phyloP scores from a whole-genome alignment of 2,888 invertebrate genomes.

The Drosophila maculinotata region DNA sequence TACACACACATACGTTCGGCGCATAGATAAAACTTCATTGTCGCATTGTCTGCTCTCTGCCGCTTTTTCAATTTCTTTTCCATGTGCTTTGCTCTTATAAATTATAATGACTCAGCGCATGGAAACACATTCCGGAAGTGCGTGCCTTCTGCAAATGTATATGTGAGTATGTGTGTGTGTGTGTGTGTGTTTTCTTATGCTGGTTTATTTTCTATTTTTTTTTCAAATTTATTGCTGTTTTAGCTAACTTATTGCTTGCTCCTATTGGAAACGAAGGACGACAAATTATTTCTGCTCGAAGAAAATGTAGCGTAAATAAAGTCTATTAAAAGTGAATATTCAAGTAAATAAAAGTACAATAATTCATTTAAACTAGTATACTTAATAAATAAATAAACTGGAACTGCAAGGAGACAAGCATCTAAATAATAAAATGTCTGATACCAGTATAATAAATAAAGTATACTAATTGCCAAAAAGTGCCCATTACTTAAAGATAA shows the following conservation, averaged over 20 bases:
- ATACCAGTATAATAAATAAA: not conserved
- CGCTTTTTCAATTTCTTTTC: conserved; percentile 26
- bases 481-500: conserved; percentile 5
- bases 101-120: conserved; percentile 77
- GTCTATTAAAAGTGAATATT: conserved; percentile 53
- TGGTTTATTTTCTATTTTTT: conserved; percentile 36
- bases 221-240: conserved; percentile 62
- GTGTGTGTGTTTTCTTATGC: conserved; percentile 20
- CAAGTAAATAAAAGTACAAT: conserved; percentile 48
- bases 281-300: conserved; percentile 28
- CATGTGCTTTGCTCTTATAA: conserved; percentile 58
- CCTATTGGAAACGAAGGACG: conserved; percentile 43
- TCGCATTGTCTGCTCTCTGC: conserved; percentile 61
- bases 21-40: conserved; percentile 62
- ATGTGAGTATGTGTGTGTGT: conserved; percentile 15
- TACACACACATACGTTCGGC: not conserved
- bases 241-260: conserved; percentile 57
- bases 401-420: not conserved
- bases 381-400: too few relatives aligned
- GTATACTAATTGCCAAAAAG: not conserved
- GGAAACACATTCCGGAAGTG: conserved; percentile 56
- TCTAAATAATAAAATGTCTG: not conserved
- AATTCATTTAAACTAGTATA: conserved; percentile 23
- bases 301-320: conserved; percentile 29
- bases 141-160: conserved; percentile 41